Conservation (phyloP, 2,888 invertebrate genomes). For the Drosophila trichaetosa region DNA sequence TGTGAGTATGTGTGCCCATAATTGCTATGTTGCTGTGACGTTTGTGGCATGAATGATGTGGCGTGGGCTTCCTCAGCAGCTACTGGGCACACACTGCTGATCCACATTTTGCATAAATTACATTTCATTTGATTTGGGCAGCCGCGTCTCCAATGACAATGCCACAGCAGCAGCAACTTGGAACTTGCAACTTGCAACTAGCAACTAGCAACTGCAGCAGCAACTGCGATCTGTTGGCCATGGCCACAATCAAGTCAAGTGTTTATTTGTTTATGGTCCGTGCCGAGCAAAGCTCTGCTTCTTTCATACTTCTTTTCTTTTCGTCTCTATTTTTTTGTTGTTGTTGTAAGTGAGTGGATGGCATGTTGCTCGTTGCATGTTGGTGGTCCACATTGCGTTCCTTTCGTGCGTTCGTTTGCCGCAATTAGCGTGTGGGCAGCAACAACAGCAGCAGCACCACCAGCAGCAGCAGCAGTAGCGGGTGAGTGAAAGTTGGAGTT, state of each 20-base stretch:
- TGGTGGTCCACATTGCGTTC: slow-evolving; percentile 72
- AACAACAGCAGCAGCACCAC: slow-evolving; percentile 8
- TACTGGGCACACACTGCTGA: slow-evolving; percentile 42
- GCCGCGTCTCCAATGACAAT: slow-evolving; percentile 64
- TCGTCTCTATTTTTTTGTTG: slow-evolving; percentile 4
- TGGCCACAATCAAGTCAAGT: slow-evolving; percentile 83
- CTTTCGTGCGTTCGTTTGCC: slow-evolving; percentile 73
- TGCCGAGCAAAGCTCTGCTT: slow-evolving; percentile 36
- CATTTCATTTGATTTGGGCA: slow-evolving; percentile 78
- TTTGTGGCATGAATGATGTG: slow-evolving; percentile 76
- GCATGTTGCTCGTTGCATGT: slow-evolving; percentile 74
- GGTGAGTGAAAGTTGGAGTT: slow-evolving; percentile 66
- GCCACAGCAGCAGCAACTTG: slow-evolving; percentile 22
- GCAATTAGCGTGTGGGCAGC: slow-evolving; percentile 80
- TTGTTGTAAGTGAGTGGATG: slow-evolving; percentile 58
- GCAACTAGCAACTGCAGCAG: slow-evolving; percentile 2
- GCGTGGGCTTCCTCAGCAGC: slow-evolving; percentile 70
- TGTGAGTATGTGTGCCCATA: slow-evolving; percentile 42
- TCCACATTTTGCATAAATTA: slow-evolving; percentile 77
- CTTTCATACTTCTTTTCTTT: not conserved
- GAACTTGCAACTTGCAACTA: not conserved
- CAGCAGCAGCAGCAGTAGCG: slow-evolving; percentile 5
- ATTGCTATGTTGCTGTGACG: slow-evolving; percentile 72
- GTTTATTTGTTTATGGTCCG: slow-evolving; percentile 78
- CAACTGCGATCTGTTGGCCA: slow-evolving; percentile 35